phyloP scores from a whole-genome alignment of 2,888 invertebrate species.

The Drosophila conformis region DNA sequence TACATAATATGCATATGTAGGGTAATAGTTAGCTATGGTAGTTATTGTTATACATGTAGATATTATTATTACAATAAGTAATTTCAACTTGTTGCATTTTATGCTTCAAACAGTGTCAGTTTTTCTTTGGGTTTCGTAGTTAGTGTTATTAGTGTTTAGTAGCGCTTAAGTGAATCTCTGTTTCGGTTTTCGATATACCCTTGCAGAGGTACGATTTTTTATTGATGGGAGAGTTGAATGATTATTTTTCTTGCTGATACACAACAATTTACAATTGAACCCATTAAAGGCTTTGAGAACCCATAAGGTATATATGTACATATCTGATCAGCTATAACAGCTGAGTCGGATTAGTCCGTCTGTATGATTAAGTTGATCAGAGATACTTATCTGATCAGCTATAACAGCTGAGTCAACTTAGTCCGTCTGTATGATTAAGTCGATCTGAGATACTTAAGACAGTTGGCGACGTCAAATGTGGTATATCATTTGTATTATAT shows the following conservation, averaged over 20 bases:
- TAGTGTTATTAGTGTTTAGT: constrained; percentile 42
- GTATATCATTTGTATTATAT: not conserved
- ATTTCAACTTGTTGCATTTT: constrained; percentile 36
- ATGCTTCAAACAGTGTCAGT: constrained; percentile 63
- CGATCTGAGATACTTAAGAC: not conserved
- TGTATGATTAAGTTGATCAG: not conserved
- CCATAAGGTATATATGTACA: not conserved
- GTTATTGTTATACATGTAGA: constrained; percentile 16
- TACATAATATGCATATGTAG: constrained; percentile 39
- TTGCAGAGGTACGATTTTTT: not conserved
- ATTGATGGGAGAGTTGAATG: not conserved
- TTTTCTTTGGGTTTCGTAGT: constrained; percentile 22
- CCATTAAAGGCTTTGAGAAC: not conserved
- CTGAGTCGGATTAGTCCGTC: no score
- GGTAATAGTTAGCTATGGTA: constrained; percentile 33
- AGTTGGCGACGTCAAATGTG: not conserved
- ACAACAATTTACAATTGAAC: not conserved
- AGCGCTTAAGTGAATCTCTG: constrained; percentile 14
- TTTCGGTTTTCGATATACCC: constrained; percentile 4
- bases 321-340: no score
- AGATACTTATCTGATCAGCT: not conserved
- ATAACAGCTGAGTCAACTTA: no score
- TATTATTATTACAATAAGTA: constrained; percentile 6
- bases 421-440: no score
- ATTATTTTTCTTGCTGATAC: not conserved